A percentile compares a stretch with the other conserved stretches of the same genome.
Conservation (phyloP, 92 coral and sea anemone genomes). For the Umimayanthus chanpuru region DNA sequence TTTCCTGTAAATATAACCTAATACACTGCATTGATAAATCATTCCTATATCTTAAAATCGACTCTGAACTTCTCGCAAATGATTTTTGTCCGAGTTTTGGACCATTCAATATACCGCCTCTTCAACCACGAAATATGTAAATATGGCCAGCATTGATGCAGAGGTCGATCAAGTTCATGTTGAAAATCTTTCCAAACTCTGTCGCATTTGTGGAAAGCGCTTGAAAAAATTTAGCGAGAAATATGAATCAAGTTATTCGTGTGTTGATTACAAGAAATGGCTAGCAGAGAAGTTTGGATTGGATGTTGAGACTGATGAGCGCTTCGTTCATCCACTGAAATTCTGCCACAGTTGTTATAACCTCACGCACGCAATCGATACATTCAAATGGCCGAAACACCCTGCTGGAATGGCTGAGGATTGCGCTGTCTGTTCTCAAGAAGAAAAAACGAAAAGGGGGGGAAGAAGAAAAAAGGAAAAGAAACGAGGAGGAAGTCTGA, state of each 20-base stretch:
- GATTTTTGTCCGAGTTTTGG: constrained; percentile 31
- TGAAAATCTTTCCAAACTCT: constrained; percentile 37
- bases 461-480: constrained; percentile 30
- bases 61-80: constrained; percentile 22
- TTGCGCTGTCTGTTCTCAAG: constrained; percentile 13
- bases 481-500: constrained; percentile 32
- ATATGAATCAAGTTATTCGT: constrained; percentile 30
- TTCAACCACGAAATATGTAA: constrained; percentile 24
- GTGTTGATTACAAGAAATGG: neutral
- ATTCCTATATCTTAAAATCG: constrained; percentile 17
- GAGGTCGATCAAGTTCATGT: constrained; percentile 30
- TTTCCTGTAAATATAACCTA: constrained; percentile 15
- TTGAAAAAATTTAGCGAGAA: neutral
- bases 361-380: neutral
- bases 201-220: constrained; percentile 33
- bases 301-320: neutral
- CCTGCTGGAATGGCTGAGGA: constrained; percentile 16
- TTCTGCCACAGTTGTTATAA: constrained; percentile 38
- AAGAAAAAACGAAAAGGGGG: constrained; percentile 27
- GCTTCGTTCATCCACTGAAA: neutral
- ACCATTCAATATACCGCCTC: constrained; percentile 24
- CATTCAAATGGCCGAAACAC: constrained; percentile 23
- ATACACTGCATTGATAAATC: neutral
- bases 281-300: constrained; percentile 27
- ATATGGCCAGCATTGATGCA: constrained; percentile 24